Percentiles rank a stretch among this genome's conserved stretches.
phyloP scores from a whole-genome alignment of 2,113 vertebrate species.

The Charadrius vociferus region DNA sequence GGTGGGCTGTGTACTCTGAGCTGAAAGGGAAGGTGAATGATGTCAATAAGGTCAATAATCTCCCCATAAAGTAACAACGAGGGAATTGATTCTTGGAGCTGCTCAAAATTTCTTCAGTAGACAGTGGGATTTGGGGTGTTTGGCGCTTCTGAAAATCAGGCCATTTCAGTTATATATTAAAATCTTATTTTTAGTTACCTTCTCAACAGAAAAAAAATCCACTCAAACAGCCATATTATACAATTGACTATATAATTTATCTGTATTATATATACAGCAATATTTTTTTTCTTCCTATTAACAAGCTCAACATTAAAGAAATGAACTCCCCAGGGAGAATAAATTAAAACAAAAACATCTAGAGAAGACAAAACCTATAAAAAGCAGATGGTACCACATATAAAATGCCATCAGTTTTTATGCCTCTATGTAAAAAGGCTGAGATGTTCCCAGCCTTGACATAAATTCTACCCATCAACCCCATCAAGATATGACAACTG shows the following conservation, averaged over 20 bases:
- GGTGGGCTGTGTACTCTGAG: not conserved
- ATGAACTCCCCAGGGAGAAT: not conserved
- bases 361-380: conserved; percentile 12
- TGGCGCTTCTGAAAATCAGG: not conserved
- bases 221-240: not conserved
- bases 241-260: not conserved
- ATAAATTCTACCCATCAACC: not conserved
- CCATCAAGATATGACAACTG: not conserved
- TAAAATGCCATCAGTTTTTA: conserved; percentile 24
- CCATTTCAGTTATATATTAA: not conserved
- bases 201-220: not conserved
- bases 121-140: not conserved
- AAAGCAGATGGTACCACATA: conserved; percentile 27
- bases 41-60: not conserved
- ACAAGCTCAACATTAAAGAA: conserved; percentile 14
- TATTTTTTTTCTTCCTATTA: not conserved
- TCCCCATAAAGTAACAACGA: not conserved
- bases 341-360: conserved; percentile 30
- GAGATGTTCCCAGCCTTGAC: not conserved
- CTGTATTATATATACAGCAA: not conserved
- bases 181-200: not conserved
- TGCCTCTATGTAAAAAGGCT: not conserved
- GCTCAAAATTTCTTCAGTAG: not conserved
- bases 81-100: not conserved
- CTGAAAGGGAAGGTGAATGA: not conserved